Base-by-base conservation (phyloP, 2,888 invertebrate genomes). In the Spatulosminthurus flaviceps region DNA sequence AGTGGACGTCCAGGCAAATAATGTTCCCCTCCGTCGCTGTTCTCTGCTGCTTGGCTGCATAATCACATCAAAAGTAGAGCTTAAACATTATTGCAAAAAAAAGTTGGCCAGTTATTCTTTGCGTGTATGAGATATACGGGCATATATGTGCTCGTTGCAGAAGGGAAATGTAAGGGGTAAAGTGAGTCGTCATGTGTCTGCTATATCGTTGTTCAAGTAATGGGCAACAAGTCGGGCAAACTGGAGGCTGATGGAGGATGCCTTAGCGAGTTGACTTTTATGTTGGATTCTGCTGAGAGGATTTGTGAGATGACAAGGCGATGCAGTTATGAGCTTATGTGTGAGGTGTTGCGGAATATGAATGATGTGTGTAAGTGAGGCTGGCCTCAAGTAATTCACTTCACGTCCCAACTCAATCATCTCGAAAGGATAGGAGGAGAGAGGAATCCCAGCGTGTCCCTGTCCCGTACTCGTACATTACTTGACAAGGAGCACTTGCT, bases 391-490 rank as follows among this genome's bases (percentile, higher is more conserved):
- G 67, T 61, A 16, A 84, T 83, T 83, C 83, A 60, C 28, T 80
- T 81, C 84, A 84, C 84, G 84, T 84, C 51, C 73, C 83, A 82
- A 84, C 84, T 84, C 84, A 84, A 84, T 84, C 84, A 84, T 83
- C 83, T 83, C 78, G 72, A 72, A 61, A 82, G 81, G 82, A 80
- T 74, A 79, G 72, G 26, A 76, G 81, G 69, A 81, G 66, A 5
- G 29, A 74, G 74, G 61, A 74, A 21, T 74, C 60, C 11, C 22
- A 22, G 73, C 61, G 42, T 51, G 51, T 51, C 7, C 51, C 16
- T 19, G n/a, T 51, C 51, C 51, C 51, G 16, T 2, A 5, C 5
- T 51, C n/a, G 51, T 19, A n/a, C 19, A 51, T 13, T 2, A 51
- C 19, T 51, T 51, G 51, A 51, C 51, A 51, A 16, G 7, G 19